Percentiles rank a stretch among this genome's conserved stretches.
Conservation (phyloP, 2,888 invertebrate genomes). For the Leptarthrus brevirostris region DNA sequence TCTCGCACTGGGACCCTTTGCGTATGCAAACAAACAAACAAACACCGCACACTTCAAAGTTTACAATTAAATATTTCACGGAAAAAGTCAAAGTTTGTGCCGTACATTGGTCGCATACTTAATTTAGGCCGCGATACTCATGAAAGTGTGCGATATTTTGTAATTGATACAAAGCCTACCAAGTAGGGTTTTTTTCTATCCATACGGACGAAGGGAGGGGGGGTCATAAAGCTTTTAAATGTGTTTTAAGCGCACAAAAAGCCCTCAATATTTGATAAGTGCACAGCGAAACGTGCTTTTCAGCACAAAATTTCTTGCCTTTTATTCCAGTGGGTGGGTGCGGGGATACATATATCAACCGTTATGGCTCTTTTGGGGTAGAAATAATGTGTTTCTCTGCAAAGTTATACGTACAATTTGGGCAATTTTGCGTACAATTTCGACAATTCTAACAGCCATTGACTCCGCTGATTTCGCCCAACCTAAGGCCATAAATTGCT, state of each 20-base stretch:
- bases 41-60: too few relatives aligned
- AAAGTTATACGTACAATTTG: constrained; percentile 47
- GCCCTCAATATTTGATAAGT: constrained; percentile 38
- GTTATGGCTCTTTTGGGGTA: constrained; percentile 48
- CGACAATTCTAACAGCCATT: constrained; percentile 37
- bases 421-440: constrained; percentile 41
- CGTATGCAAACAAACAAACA: too few relatives aligned
- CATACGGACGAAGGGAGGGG: too few relatives aligned
- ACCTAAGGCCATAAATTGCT: constrained; percentile 13
- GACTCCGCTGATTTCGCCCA: constrained; percentile 29
- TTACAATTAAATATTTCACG: too few relatives aligned
- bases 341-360: constrained; percentile 38
- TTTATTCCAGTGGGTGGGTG: background rate
- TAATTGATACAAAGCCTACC: too few relatives aligned
- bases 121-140: too few relatives aligned
- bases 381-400: constrained; percentile 25
- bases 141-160: too few relatives aligned
- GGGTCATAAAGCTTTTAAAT: constrained; percentile 5
- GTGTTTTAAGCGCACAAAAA: background rate
- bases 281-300: constrained; percentile 9
- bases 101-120: too few relatives aligned
- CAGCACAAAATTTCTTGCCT: constrained; percentile 15
- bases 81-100: too few relatives aligned
- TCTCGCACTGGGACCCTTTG: too few relatives aligned
- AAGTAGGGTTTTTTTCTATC: too few relatives aligned